Evolutionary conservation across 2,888 invertebrate species (phyloP).

Genomic region (Agrilus mali): DNA sequence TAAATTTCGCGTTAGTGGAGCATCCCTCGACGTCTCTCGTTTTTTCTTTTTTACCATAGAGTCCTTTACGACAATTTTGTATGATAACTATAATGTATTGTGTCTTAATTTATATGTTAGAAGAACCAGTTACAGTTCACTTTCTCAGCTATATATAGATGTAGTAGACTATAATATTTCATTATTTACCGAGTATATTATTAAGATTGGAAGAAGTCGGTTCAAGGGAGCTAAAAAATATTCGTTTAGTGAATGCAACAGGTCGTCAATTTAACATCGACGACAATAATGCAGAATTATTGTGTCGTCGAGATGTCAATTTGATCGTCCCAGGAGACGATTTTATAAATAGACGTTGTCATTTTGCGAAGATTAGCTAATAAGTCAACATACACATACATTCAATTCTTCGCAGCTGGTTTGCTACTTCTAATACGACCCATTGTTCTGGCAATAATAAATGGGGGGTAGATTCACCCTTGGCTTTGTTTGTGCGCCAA

Average conservation of each 20-base stretch:
- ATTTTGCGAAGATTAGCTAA: conserved; percentile 32
- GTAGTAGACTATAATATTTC: no score
- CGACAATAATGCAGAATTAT: conserved; percentile 17
- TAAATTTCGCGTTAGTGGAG: no score
- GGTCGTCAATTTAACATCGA: conserved; percentile 18
- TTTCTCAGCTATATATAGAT: no score
- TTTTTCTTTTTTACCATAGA: no score
- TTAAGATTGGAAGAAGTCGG: background rate
- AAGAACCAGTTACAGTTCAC: no score
- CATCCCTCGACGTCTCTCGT: no score
- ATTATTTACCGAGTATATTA: no score
- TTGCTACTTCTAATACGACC: conserved; percentile 9
- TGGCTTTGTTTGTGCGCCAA: no score
- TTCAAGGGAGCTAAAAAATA: background rate
- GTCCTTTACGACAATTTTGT: no score
- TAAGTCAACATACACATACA: conserved; percentile 30
- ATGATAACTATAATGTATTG: no score
- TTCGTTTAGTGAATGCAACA: conserved; percentile 12
- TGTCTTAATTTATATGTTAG: no score
- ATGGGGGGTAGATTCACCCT: conserved; percentile 2
- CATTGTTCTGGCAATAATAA: conserved; percentile 11
- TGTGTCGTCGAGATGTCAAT: conserved; percentile 16
- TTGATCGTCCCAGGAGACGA: conserved; percentile 14
- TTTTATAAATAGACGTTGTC: conserved; percentile 30
- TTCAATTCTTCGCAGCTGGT: no score